Conservation (phyloP, 2,113 vertebrate genomes). For the Myxocyprinus asiaticus region DNA sequence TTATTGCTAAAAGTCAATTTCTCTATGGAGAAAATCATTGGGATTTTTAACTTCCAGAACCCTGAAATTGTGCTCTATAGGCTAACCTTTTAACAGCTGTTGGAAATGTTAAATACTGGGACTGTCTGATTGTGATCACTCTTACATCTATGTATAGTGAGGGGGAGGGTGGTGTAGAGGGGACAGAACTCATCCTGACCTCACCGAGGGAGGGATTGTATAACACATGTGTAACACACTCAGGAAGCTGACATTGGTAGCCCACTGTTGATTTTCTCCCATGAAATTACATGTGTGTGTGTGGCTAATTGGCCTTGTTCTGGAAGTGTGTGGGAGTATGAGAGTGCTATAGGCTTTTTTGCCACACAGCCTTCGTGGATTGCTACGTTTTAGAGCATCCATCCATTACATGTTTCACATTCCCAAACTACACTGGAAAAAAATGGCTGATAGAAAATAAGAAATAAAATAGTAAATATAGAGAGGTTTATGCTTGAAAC, state of each 20-base stretch:
- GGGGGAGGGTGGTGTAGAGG: slow-evolving; percentile 14
- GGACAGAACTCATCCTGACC: not conserved
- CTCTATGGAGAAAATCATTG: not conserved
- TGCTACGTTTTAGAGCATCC: not conserved
- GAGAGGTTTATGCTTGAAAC: not conserved
- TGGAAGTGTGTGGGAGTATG: slow-evolving; percentile 46
- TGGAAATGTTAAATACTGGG: not conserved
- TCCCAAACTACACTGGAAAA: not conserved
- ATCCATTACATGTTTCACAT: slow-evolving; percentile 24
- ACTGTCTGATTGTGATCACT: no score
- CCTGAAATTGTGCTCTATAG: not conserved
- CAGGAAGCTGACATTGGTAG: slow-evolving; percentile 19
- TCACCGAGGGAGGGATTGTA: slow-evolving; percentile 31
- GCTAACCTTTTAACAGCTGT: not conserved
- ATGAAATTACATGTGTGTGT: slow-evolving; percentile 25
- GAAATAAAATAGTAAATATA: no score
- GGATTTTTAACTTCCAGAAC: not conserved
- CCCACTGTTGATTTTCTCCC: slow-evolving; percentile 37
- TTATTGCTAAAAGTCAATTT: not conserved
- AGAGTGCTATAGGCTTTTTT: slow-evolving; percentile 30
- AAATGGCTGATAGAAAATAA: not conserved
- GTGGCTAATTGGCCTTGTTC: slow-evolving; percentile 3
- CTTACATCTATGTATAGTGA: no score
- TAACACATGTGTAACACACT: slow-evolving; percentile 45
- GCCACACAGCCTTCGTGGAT: slow-evolving; percentile 13